Evolutionary conservation across 2,888 invertebrate genomes (phyloP), one percentile per base, ranked within the genome.

Genomic region (Leistus spinibarbis): DNA sequence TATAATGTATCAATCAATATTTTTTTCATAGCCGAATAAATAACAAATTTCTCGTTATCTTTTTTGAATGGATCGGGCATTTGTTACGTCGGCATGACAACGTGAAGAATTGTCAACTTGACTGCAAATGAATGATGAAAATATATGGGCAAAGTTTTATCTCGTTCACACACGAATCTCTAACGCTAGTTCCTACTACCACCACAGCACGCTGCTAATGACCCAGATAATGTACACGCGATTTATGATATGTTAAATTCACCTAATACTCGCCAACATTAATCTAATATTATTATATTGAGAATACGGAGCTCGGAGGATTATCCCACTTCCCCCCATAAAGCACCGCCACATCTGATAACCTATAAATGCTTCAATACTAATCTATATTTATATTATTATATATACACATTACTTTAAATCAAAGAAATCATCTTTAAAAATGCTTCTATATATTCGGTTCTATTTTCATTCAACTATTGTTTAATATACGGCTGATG

Each of bases 181-280:
- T 9, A 7, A 13, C 23, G 64, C 24, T n/a, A n/a, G 19, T 64
- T 9, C 16, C 64, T 22, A 1, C 24, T 57, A 63, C n/a, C 19
- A n/a, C n/a, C 40, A 4, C 1, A 40, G 5, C 40, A n/a, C n/a
- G n/a, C n/a, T n/a, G 62, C 62, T 69, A 69, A 69, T 69, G 69
- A 69, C 62, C 16, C 40, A 62, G 69, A 69, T 69, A 69, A 69
- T 69, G 40, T 60, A 40, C 24, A 16, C 27, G 53, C 27, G 53
- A n/a, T 69, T 60, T 69, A 16, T 60, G 69, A 69, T 69, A 60
- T 69, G 62, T 69, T 40, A 69, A 60, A 69, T 69, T 53, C 40
- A 69, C 60, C 62, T 40, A 19, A 69, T 69, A 40, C n/a, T n/a
- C n/a, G n/a, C n/a, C n/a, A n/a, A n/a, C 40, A 40, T 40, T 10